These are phyloP conservation scores for Epinephelus fuscoguttatus DNA, from an alignment of 2,113 vertebrate genomes.

Conservation along the genomic window DNA sequence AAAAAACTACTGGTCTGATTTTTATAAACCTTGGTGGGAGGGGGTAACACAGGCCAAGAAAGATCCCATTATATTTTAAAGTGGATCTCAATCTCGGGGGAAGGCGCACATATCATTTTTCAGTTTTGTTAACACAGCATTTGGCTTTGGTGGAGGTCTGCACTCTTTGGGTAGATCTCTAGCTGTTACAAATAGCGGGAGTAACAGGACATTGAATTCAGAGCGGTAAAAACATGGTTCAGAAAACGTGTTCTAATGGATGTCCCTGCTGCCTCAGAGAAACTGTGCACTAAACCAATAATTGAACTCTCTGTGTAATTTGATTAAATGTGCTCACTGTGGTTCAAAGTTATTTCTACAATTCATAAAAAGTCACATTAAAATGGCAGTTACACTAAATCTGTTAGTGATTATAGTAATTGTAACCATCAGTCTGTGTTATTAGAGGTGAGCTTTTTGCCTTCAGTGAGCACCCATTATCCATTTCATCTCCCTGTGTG, in stretches of 20 bases:
- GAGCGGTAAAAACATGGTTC: neutral
- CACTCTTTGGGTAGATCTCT: too few species aligned
- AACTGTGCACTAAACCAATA: conserved; percentile 4
- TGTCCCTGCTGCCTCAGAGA: neutral
- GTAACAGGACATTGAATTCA: neutral
- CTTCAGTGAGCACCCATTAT: conserved; percentile 54
- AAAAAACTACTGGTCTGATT: too few species aligned
- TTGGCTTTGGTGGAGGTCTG: too few species aligned
- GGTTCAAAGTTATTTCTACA: conserved; percentile 44
- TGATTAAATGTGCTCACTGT: conserved; percentile 41
- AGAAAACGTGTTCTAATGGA: conserved; percentile 4
- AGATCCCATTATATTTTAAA: too few species aligned
- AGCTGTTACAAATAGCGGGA: neutral
- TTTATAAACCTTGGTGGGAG: too few species aligned
- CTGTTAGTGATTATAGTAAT: conserved; percentile 58
- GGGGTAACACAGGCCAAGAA: too few species aligned
- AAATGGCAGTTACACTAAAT: conserved; percentile 32
- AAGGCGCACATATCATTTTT: too few species aligned
- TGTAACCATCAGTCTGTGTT: conserved; percentile 39
- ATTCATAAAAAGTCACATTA: conserved; percentile 52
- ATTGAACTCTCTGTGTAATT: conserved; percentile 43
- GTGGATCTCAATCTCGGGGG: too few species aligned
- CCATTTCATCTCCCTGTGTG: conserved; percentile 20
- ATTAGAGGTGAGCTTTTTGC: conserved; percentile 59
- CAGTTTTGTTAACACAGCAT: too few species aligned